These are phyloP conservation scores for Crocallis elinguaria DNA, from an alignment of 2,888 invertebrate genomes.

Conservation along the genomic window DNA sequence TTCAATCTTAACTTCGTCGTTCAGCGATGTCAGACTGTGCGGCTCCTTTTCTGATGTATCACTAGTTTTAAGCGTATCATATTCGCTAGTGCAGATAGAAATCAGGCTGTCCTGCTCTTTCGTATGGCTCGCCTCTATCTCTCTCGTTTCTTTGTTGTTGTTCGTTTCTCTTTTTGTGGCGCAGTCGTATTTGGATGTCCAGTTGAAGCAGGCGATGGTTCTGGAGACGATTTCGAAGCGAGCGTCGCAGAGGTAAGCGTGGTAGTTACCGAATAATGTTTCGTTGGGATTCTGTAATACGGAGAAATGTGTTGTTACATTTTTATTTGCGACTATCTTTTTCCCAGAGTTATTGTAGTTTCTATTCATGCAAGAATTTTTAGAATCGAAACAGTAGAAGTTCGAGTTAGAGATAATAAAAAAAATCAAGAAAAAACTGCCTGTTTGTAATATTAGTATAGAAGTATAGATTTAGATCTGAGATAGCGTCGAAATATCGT, in stretches of 20 bases:
- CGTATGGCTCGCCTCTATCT: slow-evolving; percentile 47
- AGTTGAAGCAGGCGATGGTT: slow-evolving; percentile 89
- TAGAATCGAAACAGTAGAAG: too few species aligned
- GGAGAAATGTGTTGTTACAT: background rate
- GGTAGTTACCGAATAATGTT: slow-evolving; percentile 91
- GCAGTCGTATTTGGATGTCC: slow-evolving; percentile 93
- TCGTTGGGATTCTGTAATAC: slow-evolving; percentile 82
- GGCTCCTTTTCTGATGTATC: slow-evolving; percentile 65
- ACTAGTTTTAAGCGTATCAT: slow-evolving; percentile 58
- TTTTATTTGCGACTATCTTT: background rate
- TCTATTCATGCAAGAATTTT: too few species aligned
- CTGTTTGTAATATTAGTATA: too few species aligned
- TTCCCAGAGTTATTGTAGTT: too few species aligned
- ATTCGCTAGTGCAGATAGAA: slow-evolving; percentile 75
- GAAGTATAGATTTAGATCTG: too few species aligned
- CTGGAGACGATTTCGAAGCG: slow-evolving; percentile 90
- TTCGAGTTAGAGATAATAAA: too few species aligned
- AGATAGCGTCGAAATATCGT: too few species aligned
- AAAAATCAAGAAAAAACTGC: too few species aligned
- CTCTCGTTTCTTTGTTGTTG: slow-evolving; percentile 71
- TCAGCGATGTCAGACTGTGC: slow-evolving; percentile 67
- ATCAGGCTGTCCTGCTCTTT: slow-evolving; percentile 77
- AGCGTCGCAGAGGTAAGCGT: slow-evolving; percentile 94
- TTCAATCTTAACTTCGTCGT: slow-evolving; percentile 40
- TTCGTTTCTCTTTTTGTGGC: slow-evolving; percentile 69